Evolutionary conservation across 2,797 vertebrate genomes (phyloP).

Genomic region (Lutjanus argentimaculatus): DNA sequence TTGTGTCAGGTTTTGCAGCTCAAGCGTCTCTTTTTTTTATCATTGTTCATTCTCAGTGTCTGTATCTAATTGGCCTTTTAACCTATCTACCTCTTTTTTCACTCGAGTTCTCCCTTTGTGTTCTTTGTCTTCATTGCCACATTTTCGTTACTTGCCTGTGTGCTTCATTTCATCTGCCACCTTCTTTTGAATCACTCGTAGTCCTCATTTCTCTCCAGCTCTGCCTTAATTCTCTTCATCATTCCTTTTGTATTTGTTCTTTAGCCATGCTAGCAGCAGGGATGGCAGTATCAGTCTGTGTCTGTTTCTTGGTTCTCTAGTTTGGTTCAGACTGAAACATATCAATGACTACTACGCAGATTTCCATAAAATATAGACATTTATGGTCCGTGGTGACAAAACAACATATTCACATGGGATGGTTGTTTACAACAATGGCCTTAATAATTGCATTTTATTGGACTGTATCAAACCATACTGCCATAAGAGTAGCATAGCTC

Average conservation of each 20-base stretch:
- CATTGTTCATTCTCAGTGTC: neutral
- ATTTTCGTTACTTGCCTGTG: neutral
- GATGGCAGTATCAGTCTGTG: too few species aligned
- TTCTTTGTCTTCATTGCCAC: neutral
- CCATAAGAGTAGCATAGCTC: too few species aligned
- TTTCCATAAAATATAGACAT: too few species aligned
- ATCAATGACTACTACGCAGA: neutral
- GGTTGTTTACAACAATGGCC: too few species aligned
- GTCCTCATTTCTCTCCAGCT: neutral
- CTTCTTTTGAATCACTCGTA: neutral
- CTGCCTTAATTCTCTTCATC: neutral
- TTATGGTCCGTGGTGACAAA: neutral
- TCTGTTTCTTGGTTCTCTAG: neutral
- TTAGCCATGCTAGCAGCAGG: too few species aligned
- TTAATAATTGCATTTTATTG: too few species aligned
- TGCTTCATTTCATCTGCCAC: constrained; percentile 11
- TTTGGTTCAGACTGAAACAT: neutral
- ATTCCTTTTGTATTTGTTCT: neutral
- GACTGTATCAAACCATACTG: too few species aligned
- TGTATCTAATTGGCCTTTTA: constrained; percentile 5
- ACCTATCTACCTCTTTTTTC: neutral
- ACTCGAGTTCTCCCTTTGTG: neutral
- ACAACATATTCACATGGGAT: too few species aligned
- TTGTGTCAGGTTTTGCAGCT: constrained; percentile 12
- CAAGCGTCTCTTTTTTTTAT: neutral